Conservation (phyloP, 2,888 invertebrate genomes). For the Melanchra persicariae region DNA sequence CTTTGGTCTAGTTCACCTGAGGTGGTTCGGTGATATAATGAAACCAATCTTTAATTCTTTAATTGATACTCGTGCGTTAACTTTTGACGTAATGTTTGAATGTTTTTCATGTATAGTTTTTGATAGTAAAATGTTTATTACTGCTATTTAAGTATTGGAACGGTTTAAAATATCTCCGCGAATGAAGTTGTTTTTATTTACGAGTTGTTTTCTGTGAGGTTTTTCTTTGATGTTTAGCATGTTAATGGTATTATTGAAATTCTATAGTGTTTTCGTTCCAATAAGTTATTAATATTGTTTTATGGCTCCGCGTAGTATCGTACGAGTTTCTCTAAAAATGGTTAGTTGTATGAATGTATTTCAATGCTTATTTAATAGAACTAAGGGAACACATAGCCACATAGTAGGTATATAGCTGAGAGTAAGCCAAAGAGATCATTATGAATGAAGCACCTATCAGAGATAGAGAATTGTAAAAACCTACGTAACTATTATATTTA, state of each 20-base stretch:
- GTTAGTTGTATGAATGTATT: neutral
- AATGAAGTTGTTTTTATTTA: conserved; percentile 39
- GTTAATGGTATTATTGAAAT: conserved; percentile 7
- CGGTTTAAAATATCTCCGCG: conserved; percentile 27
- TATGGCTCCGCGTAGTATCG: neutral
- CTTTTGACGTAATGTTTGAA: conserved; percentile 48
- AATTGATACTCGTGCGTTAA: conserved; percentile 42
- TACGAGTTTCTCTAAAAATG: conserved; percentile 1
- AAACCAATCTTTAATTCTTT: conserved; percentile 60
- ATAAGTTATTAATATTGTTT: conserved; percentile 27
- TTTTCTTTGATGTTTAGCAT: conserved; percentile 11
- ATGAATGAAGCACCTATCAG: conserved; percentile 10
- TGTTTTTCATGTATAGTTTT: conserved; percentile 33
- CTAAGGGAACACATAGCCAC: neutral
- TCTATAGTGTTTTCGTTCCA: conserved; percentile 9
- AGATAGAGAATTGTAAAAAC: neutral
- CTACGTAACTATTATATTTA: neutral
- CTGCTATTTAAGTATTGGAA: conserved; percentile 49
- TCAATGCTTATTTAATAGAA: conserved; percentile 12
- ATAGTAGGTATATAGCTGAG: neutral
- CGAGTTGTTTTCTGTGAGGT: conserved; percentile 14
- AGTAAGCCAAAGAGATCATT: conserved; percentile 1
- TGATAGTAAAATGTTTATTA: conserved; percentile 48
- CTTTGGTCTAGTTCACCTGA: conserved; percentile 15
- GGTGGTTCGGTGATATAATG: conserved; percentile 23